These are phyloP conservation scores for Nasonia oneida DNA, from an alignment of 2,888 invertebrate genomes.

Conservation along the genomic window DNA sequence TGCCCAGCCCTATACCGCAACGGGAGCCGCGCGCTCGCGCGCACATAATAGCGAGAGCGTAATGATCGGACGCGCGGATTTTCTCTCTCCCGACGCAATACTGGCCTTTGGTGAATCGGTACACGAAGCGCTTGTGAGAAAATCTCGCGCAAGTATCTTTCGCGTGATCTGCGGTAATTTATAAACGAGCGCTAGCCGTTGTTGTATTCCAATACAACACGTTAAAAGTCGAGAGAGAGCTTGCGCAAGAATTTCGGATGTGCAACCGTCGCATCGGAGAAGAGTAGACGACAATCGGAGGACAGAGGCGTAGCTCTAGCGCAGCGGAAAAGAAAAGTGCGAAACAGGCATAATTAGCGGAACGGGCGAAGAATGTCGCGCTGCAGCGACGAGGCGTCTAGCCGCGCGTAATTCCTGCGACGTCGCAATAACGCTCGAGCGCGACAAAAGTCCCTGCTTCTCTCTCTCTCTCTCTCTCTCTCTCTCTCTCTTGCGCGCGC, in stretches of 20 bases:
- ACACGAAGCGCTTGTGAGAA: not conserved
- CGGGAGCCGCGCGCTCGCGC: slow-evolving; percentile 64
- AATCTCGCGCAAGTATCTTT: not conserved
- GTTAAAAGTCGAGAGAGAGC: not conserved
- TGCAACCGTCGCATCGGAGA: not conserved
- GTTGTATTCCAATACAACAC: not conserved
- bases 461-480: slow-evolving; percentile 37
- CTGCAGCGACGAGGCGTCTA: slow-evolving; percentile 30
- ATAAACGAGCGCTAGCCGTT: not conserved
- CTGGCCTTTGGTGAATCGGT: slow-evolving; percentile 10
- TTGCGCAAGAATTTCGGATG: slow-evolving; percentile 16
- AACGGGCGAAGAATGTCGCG: slow-evolving; percentile 43
- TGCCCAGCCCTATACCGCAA: slow-evolving; percentile 40
- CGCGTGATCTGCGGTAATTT: not conserved
- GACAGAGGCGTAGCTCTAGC: not conserved
- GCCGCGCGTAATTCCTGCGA: slow-evolving; percentile 21
- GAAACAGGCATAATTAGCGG: slow-evolving; percentile 50
- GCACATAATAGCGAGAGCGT: slow-evolving; percentile 62
- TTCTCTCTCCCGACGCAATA: slow-evolving; percentile 37
- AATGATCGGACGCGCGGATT: slow-evolving; percentile 58
- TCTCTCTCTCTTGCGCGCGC: slow-evolving; percentile 23
- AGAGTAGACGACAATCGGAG: not conserved
- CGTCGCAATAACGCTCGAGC: slow-evolving; percentile 17
- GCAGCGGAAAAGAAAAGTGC: slow-evolving; percentile 34
- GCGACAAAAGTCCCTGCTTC: slow-evolving; percentile 44